phyloP scores from a whole-genome alignment of 2,888 invertebrate species.

The Elmis aenea region DNA sequence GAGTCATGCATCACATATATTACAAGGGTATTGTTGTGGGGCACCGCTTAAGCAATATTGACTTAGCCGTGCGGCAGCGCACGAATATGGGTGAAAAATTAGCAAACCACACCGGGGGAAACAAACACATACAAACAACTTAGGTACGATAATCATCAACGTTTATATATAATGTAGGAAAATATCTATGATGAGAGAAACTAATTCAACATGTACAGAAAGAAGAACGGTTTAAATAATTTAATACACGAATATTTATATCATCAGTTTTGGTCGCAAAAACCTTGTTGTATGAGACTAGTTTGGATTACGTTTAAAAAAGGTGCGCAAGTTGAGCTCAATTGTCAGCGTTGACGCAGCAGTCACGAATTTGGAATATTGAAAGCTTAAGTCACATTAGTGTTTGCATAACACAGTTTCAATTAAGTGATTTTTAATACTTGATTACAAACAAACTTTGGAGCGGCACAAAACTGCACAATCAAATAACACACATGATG shows the following conservation, averaged over 20 bases:
- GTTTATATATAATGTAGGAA: conserved; percentile 39
- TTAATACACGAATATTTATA: conserved; percentile 23
- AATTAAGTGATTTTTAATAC: conserved; percentile 22
- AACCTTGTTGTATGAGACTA: conserved; percentile 37
- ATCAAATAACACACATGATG: conserved; percentile 7
- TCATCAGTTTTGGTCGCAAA: conserved; percentile 38
- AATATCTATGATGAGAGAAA: conserved; percentile 40
- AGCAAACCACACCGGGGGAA: conserved; percentile 37
- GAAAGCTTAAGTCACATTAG: conserved; percentile 23
- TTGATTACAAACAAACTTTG: conserved; percentile 13
- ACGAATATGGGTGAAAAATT: too few relatives aligned
- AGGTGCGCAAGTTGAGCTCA: conserved; percentile 22
- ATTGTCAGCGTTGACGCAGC: conserved; percentile 13
- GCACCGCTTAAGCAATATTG: too few relatives aligned
- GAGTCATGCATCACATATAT: too few relatives aligned
- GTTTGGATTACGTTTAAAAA: conserved; percentile 38
- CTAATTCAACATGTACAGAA: conserved; percentile 36
- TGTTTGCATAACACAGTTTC: conserved; percentile 23
- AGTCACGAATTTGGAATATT: conserved; percentile 23
- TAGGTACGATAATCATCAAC: conserved; percentile 43
- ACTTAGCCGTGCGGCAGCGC: too few relatives aligned
- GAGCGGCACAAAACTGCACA: conserved; percentile 22
- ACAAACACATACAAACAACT: conserved; percentile 42
- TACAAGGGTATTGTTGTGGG: too few relatives aligned
- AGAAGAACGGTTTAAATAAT: conserved; percentile 19